phyloP scores from a whole-genome alignment of 2,888 invertebrate genomes.

The Therioaphis trifolii region DNA sequence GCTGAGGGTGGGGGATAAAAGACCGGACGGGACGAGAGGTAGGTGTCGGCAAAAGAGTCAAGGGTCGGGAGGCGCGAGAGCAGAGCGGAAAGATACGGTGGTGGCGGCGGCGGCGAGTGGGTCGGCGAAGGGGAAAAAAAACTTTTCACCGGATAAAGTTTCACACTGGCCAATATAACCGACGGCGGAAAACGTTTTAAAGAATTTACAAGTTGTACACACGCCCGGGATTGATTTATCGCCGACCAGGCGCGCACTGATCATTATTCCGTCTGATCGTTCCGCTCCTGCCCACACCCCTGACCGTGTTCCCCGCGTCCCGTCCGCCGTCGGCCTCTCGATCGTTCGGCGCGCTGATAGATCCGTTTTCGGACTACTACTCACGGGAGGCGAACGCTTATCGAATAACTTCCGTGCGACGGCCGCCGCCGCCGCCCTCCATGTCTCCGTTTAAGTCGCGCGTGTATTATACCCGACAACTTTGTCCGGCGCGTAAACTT shows the following conservation, averaged over 20 bases:
- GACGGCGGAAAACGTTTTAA: conserved; percentile 30
- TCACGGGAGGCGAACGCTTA: conserved; percentile 19
- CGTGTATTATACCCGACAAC: background rate
- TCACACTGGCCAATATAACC: conserved; percentile 53
- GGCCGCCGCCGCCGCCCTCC: background rate
- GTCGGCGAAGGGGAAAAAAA: background rate
- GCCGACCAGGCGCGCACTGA: background rate
- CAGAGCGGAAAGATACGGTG: background rate
- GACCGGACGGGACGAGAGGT: background rate
- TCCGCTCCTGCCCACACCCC: background rate
- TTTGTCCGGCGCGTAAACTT: conserved; percentile 34
- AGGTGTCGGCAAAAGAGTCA: background rate
- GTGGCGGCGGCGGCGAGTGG: background rate
- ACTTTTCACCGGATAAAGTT: conserved; percentile 50
- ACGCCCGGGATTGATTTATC: conserved; percentile 54
- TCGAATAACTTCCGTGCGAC: background rate
- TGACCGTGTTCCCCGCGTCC: background rate
- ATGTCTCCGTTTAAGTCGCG: background rate
- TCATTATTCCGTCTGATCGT: conserved; percentile 45
- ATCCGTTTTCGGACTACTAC: conserved; percentile 40
- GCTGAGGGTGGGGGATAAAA: background rate
- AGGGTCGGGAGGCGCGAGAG: background rate
- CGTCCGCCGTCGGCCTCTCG: background rate
- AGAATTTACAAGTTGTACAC: conserved; percentile 53
- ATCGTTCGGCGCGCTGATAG: conserved; percentile 12